Base-by-base conservation (phyloP, 2,113 vertebrate species). In the Oreochromis spilurus region DNA sequence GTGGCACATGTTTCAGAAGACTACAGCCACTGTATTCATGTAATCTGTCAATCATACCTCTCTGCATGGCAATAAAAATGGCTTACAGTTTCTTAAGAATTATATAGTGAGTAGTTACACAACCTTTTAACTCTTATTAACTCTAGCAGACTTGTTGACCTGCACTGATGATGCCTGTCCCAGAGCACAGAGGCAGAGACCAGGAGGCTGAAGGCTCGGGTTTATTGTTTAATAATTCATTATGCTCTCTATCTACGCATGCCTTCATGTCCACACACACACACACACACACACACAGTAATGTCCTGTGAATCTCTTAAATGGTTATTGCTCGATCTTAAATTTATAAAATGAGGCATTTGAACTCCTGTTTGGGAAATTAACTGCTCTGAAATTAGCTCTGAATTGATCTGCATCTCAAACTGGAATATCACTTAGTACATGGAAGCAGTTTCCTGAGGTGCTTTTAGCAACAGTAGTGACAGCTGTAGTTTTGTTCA, bases 401-500 rank as follows among this genome's bases (percentile, higher is more conserved):
- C 50, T 38, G 54, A 60, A 79, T 65, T 79, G 36, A 85, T 90
- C 83, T 50, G 34, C 24, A 40, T 14, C n/a, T 45, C 9, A 36
- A 82, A 77, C 55, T 78, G 75, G 58, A 86, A 57, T 7, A 81
- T 34, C 67, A 50, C 85, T 62, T 52, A 62, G 75, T 52, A 40
- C 79, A 90, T 80, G 2, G 1, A 17, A 31, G 24, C 52, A 29
- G 80, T 81, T 84, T 70, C 38, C 36, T 2, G 21, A 31, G 13
- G 65, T 13, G 11, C 43, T 67, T 62, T 82, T 7, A 57, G 70
- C 60, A 84, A 11, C 38, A 53, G 81, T 38, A 53, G 86, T 75
- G 78, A 82, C 86, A 83, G 85, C 83, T 86, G 45, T 79, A 54
- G 54, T 81, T 90, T 84, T 88, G 57, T 88, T 53, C 70, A 52